Evolutionary conservation across 2,888 invertebrate species (phyloP), one percentile per base, ranked within the genome.

Genomic region (Rotaria magnacalcarata): DNA sequence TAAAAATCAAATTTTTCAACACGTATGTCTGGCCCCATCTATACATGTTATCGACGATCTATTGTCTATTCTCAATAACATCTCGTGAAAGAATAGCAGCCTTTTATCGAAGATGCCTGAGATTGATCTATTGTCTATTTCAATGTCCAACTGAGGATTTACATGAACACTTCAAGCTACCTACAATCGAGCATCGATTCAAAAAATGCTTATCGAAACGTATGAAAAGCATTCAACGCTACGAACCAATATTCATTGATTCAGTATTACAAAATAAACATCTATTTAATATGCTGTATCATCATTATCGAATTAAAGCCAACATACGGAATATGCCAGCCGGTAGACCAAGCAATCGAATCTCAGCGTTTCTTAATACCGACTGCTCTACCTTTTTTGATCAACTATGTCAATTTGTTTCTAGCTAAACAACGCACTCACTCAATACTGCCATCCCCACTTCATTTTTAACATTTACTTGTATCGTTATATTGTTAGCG

Each of bases 1-100:
- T 75, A 43, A 75, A 47, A 47, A 75, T 47, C 19, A 75, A 75
- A 41, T 75, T 75, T 41, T 75, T 75, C 19, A 75, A 75, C 5
- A 47, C 43, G 2, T 75, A 19, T 47, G 41, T 75, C 19, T 75
- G 75, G 75, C 75, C 75, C 21, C 75, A 75, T 27, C 24, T 75
- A 41, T 75, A 75, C 24, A 34, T 43, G 41, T 34, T 75, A 14
- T 21, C 75, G 10, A 43, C 75, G 19, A 43, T 75, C 7, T 75
- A 41, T 34, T 75, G 41, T 75, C 41, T 75, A 14, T 75, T 75
- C 21, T 34, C 75, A 16, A 43, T 3, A 2, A 75, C 75, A 14
- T 34, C 75, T 75, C 19, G 43, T 43, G 43, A 75, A 16, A n/a
- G 75, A 16, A 43, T 75, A 60, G 60, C 60, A 60, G 60, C 60